Base-by-base conservation (phyloP, 2,797 vertebrate species). In the Cynodonichthys magdalenae region DNA sequence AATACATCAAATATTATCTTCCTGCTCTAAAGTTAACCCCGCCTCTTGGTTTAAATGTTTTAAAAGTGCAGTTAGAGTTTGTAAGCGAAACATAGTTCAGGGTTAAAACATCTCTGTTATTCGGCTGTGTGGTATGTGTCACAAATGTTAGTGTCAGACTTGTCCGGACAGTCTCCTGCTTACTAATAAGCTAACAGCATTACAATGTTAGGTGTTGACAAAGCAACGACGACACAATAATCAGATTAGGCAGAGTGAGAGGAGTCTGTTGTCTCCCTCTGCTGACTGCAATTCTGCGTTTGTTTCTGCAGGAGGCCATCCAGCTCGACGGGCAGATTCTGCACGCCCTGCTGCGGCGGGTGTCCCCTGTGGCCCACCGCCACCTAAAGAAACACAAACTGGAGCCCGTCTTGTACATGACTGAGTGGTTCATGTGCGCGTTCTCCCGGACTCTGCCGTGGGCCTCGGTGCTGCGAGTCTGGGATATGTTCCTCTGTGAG, bases 401-500 rank as follows among this genome's bases (percentile, higher is more conserved):
- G 0, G 98, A 99, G 56, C 97, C 97, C 9, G 93, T 97, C 84
- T 93, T 99, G 20, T 99, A 98, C 91, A 99, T 99, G 97, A 99
- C 98, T 0, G 98, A 99, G 88, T 99, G 98, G 98, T 98, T 99
- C 90, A 99, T 99, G 97, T 99, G 98, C 2, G 96, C 96, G 76
- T 99, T 99, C 85, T 96, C 97, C 18, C 93, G 98, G 48, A 99
- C 96, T 0, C 92, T 99, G 71, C 98, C 97, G 7, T 99, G 98
- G 98, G 93, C 95, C 52, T 98, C 96, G 0, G 98, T 99, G 81
- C 92, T 99, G 80, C 95, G 97, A 0, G 92, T 99, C 68, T 99
- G 98, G 98, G 98, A 99, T 91, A 98, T 99, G 96, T 99, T 99
- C 86, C 95, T 99, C 57, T 98, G 97, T 14, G 97, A 99, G 89